Percentiles rank a stretch among this genome's conserved stretches.
phyloP scores from a whole-genome alignment of 2,888 invertebrate genomes.

The Ormia ochracea region DNA sequence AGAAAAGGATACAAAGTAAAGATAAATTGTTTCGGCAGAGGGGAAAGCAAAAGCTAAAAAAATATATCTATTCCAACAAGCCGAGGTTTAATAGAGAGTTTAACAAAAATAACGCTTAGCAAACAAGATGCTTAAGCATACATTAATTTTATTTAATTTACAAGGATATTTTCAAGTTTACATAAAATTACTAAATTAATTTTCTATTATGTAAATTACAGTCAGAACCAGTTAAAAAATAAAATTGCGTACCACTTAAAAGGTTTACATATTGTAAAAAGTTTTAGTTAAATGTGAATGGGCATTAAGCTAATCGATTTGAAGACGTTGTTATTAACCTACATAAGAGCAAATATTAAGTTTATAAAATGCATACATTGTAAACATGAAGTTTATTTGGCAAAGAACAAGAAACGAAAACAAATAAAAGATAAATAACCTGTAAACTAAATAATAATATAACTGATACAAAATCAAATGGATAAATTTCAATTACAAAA shows the following conservation, averaged over 20 bases:
- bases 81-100: too few species aligned
- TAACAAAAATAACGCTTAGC: too few species aligned
- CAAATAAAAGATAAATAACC: slow-evolving; percentile 37
- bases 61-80: too few species aligned
- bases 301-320: background rate
- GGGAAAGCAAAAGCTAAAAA: too few species aligned
- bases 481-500: slow-evolving; percentile 4
- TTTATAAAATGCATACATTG: slow-evolving; percentile 16
- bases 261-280: background rate
- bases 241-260: background rate
- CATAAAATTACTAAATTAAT: too few species aligned
- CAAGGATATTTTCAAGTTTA: too few species aligned
- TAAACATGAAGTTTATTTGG: slow-evolving; percentile 43
- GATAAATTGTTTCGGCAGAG: too few species aligned
- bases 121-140: too few species aligned
- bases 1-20: too few species aligned
- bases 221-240: too few species aligned
- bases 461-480: slow-evolving; percentile 31
- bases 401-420: slow-evolving; percentile 7
- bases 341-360: slow-evolving; percentile 41
- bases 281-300: background rate
- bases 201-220: too few species aligned
- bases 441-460: slow-evolving; percentile 38
- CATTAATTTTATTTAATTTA: too few species aligned
- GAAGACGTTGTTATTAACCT: slow-evolving; percentile 37